These are phyloP conservation scores for Delichon dasypus DNA, from an alignment of 2,797 vertebrate genomes.

Conservation along the genomic window DNA sequence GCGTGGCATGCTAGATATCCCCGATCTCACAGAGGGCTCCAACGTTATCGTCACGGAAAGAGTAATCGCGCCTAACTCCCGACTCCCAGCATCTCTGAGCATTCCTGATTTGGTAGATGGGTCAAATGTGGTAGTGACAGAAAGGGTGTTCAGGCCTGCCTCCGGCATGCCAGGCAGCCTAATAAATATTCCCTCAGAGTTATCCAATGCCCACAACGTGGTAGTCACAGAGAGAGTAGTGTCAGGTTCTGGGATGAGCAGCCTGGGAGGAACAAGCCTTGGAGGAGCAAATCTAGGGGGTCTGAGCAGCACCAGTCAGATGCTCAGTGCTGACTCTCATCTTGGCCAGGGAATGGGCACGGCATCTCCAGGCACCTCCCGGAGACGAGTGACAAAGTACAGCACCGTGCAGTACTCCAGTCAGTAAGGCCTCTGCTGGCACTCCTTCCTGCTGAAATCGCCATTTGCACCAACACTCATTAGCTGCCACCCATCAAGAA, in stretches of 20 bases:
- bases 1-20: slow-evolving; percentile 75
- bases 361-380: slow-evolving; percentile 69
- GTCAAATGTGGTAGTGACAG: slow-evolving; percentile 74
- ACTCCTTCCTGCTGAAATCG: neutral
- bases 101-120: slow-evolving; percentile 75
- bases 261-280: neutral
- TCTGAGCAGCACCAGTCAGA: neutral
- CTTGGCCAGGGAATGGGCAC: slow-evolving; percentile 71
- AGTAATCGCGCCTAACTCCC: slow-evolving; percentile 74
- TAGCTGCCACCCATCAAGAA: slow-evolving; percentile 11
- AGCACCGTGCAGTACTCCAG: slow-evolving; percentile 79
- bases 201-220: slow-evolving; percentile 41
- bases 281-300: neutral
- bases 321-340: slow-evolving; percentile 68
- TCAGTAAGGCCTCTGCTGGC: slow-evolving; percentile 39
- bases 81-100: slow-evolving; percentile 72
- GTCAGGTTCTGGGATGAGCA: slow-evolving; percentile 65
- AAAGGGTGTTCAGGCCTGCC: slow-evolving; percentile 75
- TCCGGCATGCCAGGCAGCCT: slow-evolving; percentile 58
- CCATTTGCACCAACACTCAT: neutral
- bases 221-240: slow-evolving; percentile 67
- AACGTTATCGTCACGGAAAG: slow-evolving; percentile 81
- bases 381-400: slow-evolving; percentile 76
- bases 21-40: slow-evolving; percentile 74
- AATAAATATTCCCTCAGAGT: slow-evolving; percentile 62